Evolutionary conservation across 2,888 invertebrate genomes (phyloP).

Genomic region (Hyppa rectilinea): DNA sequence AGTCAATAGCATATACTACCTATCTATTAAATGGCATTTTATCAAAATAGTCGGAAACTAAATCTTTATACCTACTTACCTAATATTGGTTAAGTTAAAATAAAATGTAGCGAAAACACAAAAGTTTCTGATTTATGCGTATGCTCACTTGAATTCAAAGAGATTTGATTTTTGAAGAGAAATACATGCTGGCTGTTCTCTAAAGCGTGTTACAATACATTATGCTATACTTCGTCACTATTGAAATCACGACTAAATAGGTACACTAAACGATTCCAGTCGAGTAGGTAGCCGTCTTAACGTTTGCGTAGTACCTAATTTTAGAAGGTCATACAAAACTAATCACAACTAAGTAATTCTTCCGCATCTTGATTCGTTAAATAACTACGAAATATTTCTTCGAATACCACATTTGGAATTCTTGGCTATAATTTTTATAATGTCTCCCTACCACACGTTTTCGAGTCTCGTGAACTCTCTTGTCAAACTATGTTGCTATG

Average conservation of each 20-base stretch:
- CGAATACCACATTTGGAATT: conserved; percentile 11
- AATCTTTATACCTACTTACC: not conserved
- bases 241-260: not conserved
- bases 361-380: conserved; percentile 19
- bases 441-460: not conserved
- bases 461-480: conserved; percentile 20
- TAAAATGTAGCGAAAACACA: not conserved
- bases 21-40: not conserved
- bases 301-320: conserved; percentile 4
- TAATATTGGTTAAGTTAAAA: not conserved
- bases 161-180: not conserved
- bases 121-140: not conserved
- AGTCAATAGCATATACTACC: not conserved
- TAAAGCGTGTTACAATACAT: not conserved
- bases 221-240: conserved; percentile 3
- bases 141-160: not conserved
- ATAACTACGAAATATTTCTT: conserved; percentile 1
- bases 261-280: not conserved
- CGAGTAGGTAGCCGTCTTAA: conserved; percentile 20
- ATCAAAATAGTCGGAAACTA: not conserved
- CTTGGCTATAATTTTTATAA: not conserved
- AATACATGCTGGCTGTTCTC: not conserved
- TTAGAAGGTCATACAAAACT: conserved; percentile 33
- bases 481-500: conserved; percentile 42
- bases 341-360: conserved; percentile 23